Percentiles rank a stretch among this genome's conserved stretches.
Evolutionary conservation across 2,113 vertebrate species (phyloP).

Genomic region (Psephotus haematonotus): DNA sequence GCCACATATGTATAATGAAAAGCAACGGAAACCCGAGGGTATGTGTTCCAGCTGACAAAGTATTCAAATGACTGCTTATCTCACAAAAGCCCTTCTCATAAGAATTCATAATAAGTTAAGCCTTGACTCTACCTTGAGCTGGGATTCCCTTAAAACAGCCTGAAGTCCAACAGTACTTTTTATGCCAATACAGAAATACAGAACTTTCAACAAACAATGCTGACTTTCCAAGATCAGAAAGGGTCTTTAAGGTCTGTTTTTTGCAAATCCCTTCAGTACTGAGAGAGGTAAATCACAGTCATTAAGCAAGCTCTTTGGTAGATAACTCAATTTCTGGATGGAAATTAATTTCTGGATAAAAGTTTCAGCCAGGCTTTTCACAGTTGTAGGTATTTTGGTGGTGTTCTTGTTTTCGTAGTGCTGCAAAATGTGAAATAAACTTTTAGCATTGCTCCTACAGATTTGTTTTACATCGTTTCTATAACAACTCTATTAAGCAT

Average conservation of each 20-base stretch:
- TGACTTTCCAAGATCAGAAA: background rate
- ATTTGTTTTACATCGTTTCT: background rate
- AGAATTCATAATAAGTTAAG: background rate
- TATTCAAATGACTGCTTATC: background rate
- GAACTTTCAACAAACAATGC: background rate
- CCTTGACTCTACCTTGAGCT: background rate
- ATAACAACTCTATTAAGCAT: background rate
- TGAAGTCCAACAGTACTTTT: background rate
- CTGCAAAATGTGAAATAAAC: background rate
- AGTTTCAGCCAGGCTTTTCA: background rate
- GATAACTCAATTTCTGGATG: background rate
- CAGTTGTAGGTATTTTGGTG: background rate
- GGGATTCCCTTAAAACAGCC: background rate
- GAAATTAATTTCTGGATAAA: background rate
- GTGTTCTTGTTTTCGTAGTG: background rate
- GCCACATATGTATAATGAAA: background rate
- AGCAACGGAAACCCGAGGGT: background rate
- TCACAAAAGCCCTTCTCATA: background rate
- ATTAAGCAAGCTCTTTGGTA: background rate
- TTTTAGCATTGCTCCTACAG: background rate
- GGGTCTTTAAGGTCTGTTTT: background rate
- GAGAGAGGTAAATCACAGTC: fast-evolving
- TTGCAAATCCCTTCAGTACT: background rate
- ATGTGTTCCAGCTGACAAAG: background rate
- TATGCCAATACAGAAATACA: background rate